phyloP scores from a whole-genome alignment of 2,797 vertebrate genomes.

The Manis pentadactyla region DNA sequence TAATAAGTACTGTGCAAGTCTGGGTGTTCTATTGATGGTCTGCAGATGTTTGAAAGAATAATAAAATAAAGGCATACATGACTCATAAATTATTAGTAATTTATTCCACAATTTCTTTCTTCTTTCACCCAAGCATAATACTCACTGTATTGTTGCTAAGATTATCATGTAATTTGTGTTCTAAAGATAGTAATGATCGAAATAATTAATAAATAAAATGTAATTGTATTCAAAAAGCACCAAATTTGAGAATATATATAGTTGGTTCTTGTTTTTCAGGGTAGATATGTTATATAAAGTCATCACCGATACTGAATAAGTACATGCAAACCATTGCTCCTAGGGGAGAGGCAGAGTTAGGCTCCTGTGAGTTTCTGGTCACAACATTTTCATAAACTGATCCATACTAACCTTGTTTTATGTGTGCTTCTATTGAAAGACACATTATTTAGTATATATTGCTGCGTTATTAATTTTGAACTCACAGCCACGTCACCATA shows the following conservation, averaged over 20 bases:
- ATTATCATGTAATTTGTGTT: conserved; percentile 6
- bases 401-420: neutral
- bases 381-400: neutral
- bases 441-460: neutral
- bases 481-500: neutral
- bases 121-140: conserved; percentile 10
- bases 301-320: neutral
- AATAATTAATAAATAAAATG: conserved; percentile 11
- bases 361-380: neutral
- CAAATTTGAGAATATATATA: neutral
- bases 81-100: neutral
- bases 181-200: neutral
- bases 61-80: neutral
- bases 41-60: conserved; percentile 2
- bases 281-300: neutral
- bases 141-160: neutral
- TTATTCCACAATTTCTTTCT: neutral
- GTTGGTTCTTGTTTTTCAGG: neutral
- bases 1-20: neutral
- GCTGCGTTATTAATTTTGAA: neutral
- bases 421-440: neutral
- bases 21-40: neutral
- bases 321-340: neutral
- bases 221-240: neutral
- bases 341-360: neutral